These are phyloP conservation scores for Mycalesis mineus DNA, from an alignment of 2,888 invertebrate species.

Conservation along the genomic window DNA sequence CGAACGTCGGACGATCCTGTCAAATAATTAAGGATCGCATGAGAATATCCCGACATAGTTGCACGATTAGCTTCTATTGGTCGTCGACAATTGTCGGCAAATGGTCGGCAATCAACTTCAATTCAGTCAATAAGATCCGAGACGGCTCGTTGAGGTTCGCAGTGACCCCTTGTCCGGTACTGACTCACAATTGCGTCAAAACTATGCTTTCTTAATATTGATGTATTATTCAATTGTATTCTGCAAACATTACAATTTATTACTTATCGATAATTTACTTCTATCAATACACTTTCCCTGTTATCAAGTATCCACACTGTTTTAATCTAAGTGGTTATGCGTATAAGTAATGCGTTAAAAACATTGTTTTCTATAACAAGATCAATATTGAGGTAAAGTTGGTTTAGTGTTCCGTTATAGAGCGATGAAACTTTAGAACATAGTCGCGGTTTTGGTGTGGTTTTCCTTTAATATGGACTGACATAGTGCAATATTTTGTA, in stretches of 20 bases:
- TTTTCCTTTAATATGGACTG: conserved; percentile 11
- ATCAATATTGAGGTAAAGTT: conserved; percentile 2
- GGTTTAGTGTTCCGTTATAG: not conserved
- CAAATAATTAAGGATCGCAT: conserved; percentile 60
- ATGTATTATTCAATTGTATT: not conserved
- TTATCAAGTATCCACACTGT: too few relatives aligned
- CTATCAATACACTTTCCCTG: too few relatives aligned
- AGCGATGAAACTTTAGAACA: conserved; percentile 14
- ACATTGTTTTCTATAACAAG: not conserved
- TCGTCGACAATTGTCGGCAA: conserved; percentile 63
- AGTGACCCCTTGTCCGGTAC: conserved; percentile 34
- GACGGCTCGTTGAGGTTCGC: conserved; percentile 42
- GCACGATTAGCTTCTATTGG: conserved; percentile 53
- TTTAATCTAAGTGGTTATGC: too few relatives aligned
- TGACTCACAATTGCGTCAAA: conserved; percentile 21
- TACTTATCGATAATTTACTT: too few relatives aligned
- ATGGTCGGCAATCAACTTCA: conserved; percentile 69
- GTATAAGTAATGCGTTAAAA: too few relatives aligned
- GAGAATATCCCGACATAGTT: conserved; percentile 64
- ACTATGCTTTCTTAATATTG: conserved; percentile 16
- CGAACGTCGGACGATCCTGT: conserved; percentile 49
- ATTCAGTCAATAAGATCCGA: conserved; percentile 67
- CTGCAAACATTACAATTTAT: too few relatives aligned
- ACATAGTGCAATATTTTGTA: not conserved
- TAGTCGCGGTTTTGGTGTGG: conserved; percentile 18